These are phyloP conservation scores for Caenorhabditis virilis DNA, from an alignment of 2,888 invertebrate genomes.

Conservation along the genomic window DNA sequence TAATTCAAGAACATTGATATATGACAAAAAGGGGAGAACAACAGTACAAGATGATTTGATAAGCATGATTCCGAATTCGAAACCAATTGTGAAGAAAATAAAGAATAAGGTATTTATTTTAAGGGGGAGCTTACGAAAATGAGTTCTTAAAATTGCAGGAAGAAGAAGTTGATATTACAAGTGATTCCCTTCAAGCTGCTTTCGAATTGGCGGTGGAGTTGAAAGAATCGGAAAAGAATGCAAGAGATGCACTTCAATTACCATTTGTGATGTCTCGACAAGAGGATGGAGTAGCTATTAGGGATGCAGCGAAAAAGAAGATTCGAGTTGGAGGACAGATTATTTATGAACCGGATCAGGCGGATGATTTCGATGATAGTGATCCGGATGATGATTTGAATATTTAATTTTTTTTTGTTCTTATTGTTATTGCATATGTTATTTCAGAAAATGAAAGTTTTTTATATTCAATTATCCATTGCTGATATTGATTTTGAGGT, in stretches of 20 bases:
- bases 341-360: conserved; percentile 61
- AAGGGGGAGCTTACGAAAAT: neutral
- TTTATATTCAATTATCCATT: too few relatives aligned
- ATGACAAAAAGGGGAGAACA: conserved; percentile 25
- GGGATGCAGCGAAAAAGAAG: conserved; percentile 74
- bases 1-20: neutral
- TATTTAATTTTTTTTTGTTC: conserved; percentile 26
- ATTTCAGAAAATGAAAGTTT: too few relatives aligned
- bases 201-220: conserved; percentile 13
- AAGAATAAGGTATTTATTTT: neutral
- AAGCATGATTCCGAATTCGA: neutral
- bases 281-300: conserved; percentile 54
- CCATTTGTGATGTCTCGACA: conserved; percentile 50
- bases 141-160: neutral
- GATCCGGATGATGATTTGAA: conserved; percentile 66
- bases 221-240: conserved; percentile 36
- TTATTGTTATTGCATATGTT: neutral
- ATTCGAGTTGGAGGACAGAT: conserved; percentile 60
- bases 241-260: conserved; percentile 41
- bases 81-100: neutral
- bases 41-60: neutral
- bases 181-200: neutral
- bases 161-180: neutral
- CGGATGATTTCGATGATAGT: conserved; percentile 63
- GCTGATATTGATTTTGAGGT: too few relatives aligned